Evolutionary conservation across 1,140 invertebrate species (phyloP), one percentile per base, ranked within the genome.

Genomic region (Orius insidiosus): DNA sequence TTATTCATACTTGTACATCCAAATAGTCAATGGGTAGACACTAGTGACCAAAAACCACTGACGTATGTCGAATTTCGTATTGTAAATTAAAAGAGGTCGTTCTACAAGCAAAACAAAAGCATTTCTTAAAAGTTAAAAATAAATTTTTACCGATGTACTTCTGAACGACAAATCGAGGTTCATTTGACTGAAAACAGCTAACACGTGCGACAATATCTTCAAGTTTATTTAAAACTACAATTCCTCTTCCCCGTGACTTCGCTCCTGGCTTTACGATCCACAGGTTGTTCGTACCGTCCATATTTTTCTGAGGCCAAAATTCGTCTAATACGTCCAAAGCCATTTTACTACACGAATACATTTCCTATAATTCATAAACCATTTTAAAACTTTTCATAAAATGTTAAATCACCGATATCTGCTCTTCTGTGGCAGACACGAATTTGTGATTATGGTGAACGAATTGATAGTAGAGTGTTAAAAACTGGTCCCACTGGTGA

Each of bases 231-330:
- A 86, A 77, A 16, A 93, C 67, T 10, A 80, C 72, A 46, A 94
- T 94, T 35, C 89, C 90, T 55, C 85, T 69, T 0, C 92, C 90
- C 4, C 89, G 70, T 50, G 87, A 94, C 61, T 87, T 85, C 43
- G 89, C 89, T 9, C 87, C 86, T 0, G 90, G 90, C 61, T 96
- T 96, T 18, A 94, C 71, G 52, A 96, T 94, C 90, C 90, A 96
- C 42, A 93, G 75, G 62, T 94, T 93, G 47, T 76, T 70, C 31
- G 74, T 68, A 0, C 87, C 88, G 60, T 92, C 89, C 51, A 85
- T 71, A 1, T 79, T 71, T 43, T 79, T 70, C 59, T 89, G 84
- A 0, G 85, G 83, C 79, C 82, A 87, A 58, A 72, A 74, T 37
- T 63, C 63, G 54, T 68, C 59, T 51, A 82, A 63, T 57, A 72